Evolutionary conservation across 2,797 vertebrate genomes (phyloP), one percentile per base, ranked within the genome.

Genomic region (Mormyrops attenuatus): DNA sequence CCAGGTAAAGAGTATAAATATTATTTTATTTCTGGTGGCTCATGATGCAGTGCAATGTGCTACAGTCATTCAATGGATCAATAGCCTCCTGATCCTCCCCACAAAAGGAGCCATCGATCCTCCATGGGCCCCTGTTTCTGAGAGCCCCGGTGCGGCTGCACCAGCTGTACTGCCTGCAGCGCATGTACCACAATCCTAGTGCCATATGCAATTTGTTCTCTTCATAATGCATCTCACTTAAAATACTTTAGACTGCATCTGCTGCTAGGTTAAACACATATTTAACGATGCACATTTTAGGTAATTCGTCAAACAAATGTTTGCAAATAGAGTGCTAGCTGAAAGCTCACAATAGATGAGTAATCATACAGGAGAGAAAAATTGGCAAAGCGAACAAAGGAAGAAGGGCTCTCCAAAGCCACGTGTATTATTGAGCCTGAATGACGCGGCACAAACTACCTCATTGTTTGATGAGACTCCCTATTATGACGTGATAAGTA

Each of bases 301-400:
- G 77, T 22, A 82, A 82, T 82, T 47, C 47, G 77, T 82, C 77
- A 82, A 82, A 82, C 41, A 22, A 82, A 82, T 82, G 77, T 82
- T 82, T 82, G 77, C 77, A 82, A 47, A 82, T 44, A 73, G 20
- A 38, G 34, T 38, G 69, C 69, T 41, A 73, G 69, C 34, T 13
- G 5, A 73, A 17, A 34, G 30, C 34, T 73, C 34, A 73, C 69
- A 41, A 82, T 82, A 8, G 38, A 44, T 82, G 38, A 82, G 38
- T 82, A n/a, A 82, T 82, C 20, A 82, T 20, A 82, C 20, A 47
- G 77, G 38, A 82, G 41, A 82, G 77, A 47, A n/a, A 82, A 82
- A 47, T 82, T 47, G 41, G 77, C 77, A 82, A 20, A n/a, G 30
- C n/a, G 20, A 3, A 82, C 77, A 82, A 82, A 82, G 77, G 69